phyloP scores from a whole-genome alignment of 2,797 vertebrate species.

The Loris lydekkerianus region DNA sequence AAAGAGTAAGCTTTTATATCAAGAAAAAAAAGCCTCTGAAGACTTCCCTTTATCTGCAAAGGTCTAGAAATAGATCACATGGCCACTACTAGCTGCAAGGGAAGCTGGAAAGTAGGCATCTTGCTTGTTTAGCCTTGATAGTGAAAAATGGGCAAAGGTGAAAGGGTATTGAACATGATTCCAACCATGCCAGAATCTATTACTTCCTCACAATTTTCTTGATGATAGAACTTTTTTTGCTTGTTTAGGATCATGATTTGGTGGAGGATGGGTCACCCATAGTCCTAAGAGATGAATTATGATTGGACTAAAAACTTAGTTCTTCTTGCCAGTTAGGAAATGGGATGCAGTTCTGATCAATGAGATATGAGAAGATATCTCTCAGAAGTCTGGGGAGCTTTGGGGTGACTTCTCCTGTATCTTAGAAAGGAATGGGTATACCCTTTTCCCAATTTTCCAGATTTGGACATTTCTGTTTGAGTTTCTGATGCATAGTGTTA shows the following conservation, averaged over 20 bases:
- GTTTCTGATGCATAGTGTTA: background rate
- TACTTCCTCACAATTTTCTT: background rate
- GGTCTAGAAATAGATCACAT: background rate
- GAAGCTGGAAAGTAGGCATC: background rate
- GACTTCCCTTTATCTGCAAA: background rate
- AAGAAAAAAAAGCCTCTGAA: background rate
- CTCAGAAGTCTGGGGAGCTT: background rate
- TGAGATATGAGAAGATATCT: background rate
- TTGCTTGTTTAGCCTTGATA: background rate
- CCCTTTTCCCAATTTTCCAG: background rate
- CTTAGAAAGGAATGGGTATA: background rate
- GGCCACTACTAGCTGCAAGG: background rate
- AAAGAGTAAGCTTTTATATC: background rate
- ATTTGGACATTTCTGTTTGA: slow-evolving; percentile 6
- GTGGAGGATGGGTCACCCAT: background rate
- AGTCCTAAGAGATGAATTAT: background rate
- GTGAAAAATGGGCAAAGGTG: background rate
- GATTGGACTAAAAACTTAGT: background rate
- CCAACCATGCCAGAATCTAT: background rate
- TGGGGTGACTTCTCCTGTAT: no score
- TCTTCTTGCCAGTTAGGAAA: background rate
- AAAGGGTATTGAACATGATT: background rate
- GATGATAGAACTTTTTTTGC: background rate
- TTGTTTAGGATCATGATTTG: background rate
- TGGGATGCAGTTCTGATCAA: background rate